phyloP scores from a whole-genome alignment of 2,888 invertebrate genomes.

The Adela reaumurella region DNA sequence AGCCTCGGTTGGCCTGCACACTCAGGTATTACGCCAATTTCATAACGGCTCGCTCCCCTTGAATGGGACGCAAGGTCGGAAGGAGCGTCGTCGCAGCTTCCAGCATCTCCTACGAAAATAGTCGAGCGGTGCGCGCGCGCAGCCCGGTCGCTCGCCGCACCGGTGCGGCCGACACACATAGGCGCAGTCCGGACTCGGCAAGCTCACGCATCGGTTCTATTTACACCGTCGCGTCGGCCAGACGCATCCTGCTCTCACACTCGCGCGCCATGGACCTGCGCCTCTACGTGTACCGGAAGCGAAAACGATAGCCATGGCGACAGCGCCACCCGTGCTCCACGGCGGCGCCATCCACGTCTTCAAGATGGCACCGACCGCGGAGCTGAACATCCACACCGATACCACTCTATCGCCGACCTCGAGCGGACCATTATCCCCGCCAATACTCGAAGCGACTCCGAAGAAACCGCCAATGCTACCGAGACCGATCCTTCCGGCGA shows the following conservation, averaged over 20 bases:
- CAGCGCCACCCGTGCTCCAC: conserved; percentile 22
- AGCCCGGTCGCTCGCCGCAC: conserved; percentile 14
- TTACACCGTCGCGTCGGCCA: conserved; percentile 27
- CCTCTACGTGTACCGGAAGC: conserved; percentile 37
- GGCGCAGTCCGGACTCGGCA: conserved; percentile 46
- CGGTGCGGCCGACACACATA: conserved; percentile 52
- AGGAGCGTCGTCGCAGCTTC: conserved; percentile 43
- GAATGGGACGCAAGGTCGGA: conserved; percentile 22
- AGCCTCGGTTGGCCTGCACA: no score
- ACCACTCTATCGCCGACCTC: conserved; percentile 24
- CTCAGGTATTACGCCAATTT: background rate
- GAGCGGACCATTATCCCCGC: conserved; percentile 38
- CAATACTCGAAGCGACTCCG: conserved; percentile 36
- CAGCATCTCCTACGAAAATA: conserved; percentile 55
- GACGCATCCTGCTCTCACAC: background rate
- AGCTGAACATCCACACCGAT: conserved; percentile 27
- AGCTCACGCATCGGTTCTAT: conserved; percentile 53
- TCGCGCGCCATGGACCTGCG: background rate
- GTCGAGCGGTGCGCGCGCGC: conserved; percentile 26
- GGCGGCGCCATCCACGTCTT: conserved; percentile 18
- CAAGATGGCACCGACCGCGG: conserved; percentile 7
- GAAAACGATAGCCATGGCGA: conserved; percentile 37
- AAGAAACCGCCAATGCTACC: conserved; percentile 46
- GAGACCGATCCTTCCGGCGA: conserved; percentile 39
- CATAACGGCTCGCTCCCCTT: background rate